Evolutionary conservation across 1,140 invertebrate genomes (phyloP), one percentile per base, ranked within the genome.

Genomic region (Conopomorpha cramerella): DNA sequence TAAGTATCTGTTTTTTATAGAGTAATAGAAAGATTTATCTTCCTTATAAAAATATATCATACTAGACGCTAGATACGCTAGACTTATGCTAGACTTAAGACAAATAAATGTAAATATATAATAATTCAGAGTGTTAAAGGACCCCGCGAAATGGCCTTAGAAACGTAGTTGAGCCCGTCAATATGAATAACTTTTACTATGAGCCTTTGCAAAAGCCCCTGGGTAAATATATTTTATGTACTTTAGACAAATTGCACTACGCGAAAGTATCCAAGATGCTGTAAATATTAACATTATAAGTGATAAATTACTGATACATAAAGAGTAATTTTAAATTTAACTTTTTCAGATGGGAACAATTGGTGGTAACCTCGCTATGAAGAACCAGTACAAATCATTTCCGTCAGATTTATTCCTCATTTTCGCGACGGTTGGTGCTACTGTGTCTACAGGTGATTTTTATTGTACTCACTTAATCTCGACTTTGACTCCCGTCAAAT

Each of bases 321-420:
- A 29, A 29, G 13, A 10, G 28, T 29, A 29, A 4, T 4, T 7
- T 11, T 3, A 29, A 11, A 29, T 7, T 11, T 29, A 29, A 7
- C 11, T 4, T 29, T 29, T 6, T 3, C 47, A 82, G 82, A 70
- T 74, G 43, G 86, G 83, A 35, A 83, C 82, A n/a, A 63, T 89
- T 41, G 88, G 85, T 27, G 89, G 89, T 14, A 91, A 91, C 51
- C 64, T 91, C 34, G 82, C 84, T 58, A 82, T 89, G 37, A 91
- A 91, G 63, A 81, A 89, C 43, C 41, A 64, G 8, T 77, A 88
- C 48, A 63, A 59, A 4, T 86, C 88, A 48, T 90, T 91, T 54
- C 86, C 85, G 1, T 91, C 88, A 2, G 87, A 90, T 57, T 48
- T 90, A 6, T 89, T 86, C 53, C 55, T 87, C 17, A 77, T 86